A percentile compares a stretch with the other conserved stretches of the same genome.
phyloP scores from a whole-genome alignment of 2,113 vertebrate species.

The Limanda limanda region DNA sequence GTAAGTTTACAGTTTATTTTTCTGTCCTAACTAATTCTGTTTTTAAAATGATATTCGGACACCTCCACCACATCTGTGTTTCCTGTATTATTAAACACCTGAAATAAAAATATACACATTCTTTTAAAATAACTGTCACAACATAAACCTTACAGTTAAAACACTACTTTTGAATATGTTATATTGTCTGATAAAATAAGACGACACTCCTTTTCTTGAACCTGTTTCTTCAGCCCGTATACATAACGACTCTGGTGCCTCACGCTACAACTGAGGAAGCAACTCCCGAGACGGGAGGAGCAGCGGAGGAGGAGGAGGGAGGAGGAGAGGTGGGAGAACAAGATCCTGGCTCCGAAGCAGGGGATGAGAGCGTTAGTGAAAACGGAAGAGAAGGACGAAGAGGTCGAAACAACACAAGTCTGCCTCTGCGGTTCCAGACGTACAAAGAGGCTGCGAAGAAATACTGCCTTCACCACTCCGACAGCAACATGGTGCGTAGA shows the following conservation, averaged over 20 bases:
- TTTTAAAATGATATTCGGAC: neutral
- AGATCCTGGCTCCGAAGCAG: slow-evolving; percentile 1
- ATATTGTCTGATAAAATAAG: no score
- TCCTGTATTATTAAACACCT: no score
- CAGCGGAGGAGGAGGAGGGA: slow-evolving; percentile 14
- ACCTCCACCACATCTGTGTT: no score
- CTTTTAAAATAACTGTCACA: neutral
- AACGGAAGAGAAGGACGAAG: neutral
- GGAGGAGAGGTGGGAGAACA: neutral
- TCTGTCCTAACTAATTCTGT: no score
- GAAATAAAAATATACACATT: no score
- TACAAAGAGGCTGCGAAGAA: slow-evolving; percentile 84
- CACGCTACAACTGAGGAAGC: slow-evolving; percentile 25
- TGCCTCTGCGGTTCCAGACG: slow-evolving; percentile 65
- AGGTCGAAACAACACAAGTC: neutral
- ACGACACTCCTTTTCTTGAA: neutral
- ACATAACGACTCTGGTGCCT: slow-evolving; percentile 85
- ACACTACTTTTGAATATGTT: neutral
- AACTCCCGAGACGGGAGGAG: slow-evolving; percentile 9
- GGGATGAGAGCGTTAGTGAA: neutral
- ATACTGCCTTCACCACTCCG: slow-evolving; percentile 85
- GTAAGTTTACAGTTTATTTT: slow-evolving; percentile 58
- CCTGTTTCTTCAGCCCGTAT: slow-evolving; percentile 83
- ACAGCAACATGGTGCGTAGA: slow-evolving; percentile 87
- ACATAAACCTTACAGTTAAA: neutral